Conservation (phyloP, 2,888 invertebrate genomes). For the Hypsopygia costalis region DNA sequence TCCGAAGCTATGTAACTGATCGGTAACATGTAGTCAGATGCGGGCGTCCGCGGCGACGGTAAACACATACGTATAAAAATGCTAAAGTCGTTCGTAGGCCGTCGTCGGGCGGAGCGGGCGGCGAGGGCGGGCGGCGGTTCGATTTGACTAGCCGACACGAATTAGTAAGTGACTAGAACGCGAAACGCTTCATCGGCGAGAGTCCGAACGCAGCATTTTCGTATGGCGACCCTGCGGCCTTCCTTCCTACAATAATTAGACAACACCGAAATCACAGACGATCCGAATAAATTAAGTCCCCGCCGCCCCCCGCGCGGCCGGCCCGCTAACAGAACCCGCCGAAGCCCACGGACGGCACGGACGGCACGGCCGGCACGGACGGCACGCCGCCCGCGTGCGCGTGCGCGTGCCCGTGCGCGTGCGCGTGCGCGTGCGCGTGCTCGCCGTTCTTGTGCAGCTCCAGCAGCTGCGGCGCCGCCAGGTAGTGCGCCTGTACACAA, state of each 20-base stretch:
- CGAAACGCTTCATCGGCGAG: slow-evolving; percentile 66
- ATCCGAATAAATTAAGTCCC: not conserved
- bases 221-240: no score
- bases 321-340: slow-evolving; percentile 69
- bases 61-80: slow-evolving; percentile 19
- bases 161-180: slow-evolving; percentile 72
- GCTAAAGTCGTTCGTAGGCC: slow-evolving; percentile 29
- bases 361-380: slow-evolving; percentile 42
- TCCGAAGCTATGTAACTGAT: slow-evolving; percentile 64
- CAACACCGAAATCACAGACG: no score
- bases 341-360: slow-evolving; percentile 74
- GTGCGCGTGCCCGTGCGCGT: slow-evolving; percentile 55
- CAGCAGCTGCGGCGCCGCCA: slow-evolving; percentile 63
- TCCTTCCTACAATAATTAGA: not conserved
- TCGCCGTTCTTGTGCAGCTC: slow-evolving; percentile 70
- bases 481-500: slow-evolving; percentile 56
- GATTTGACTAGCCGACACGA: slow-evolving; percentile 75
- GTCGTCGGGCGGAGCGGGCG: slow-evolving; percentile 21
- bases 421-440: slow-evolving; percentile 48
- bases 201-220: slow-evolving; percentile 22
- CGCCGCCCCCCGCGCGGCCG: not conserved
- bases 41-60: slow-evolving; percentile 24
- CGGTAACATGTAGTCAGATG: slow-evolving; percentile 58
- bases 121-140: slow-evolving; percentile 19
- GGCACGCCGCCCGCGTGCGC: slow-evolving; percentile 56